Evolutionary conservation across 2,797 vertebrate genomes (phyloP).

Genomic region (Triplophysa yarkandensis): DNA sequence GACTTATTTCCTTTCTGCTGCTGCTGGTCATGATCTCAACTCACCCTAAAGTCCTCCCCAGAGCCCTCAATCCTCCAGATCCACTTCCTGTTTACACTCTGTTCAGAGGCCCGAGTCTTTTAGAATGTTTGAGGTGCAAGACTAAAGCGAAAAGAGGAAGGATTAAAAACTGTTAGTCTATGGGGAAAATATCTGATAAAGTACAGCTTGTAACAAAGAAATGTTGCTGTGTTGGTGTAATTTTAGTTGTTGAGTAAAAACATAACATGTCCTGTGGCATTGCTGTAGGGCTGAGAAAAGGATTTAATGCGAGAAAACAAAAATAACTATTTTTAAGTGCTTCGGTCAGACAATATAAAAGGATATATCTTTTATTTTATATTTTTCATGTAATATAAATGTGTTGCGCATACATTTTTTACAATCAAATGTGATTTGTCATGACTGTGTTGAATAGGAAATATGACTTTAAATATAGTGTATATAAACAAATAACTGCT

Average conservation of each 20-base stretch:
- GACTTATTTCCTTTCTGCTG: conserved; percentile 34
- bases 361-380: too few species aligned
- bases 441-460: too few species aligned
- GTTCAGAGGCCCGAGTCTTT: conserved; percentile 60
- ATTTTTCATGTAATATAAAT: too few species aligned
- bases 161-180: not conserved
- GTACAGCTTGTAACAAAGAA: not conserved
- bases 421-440: too few species aligned
- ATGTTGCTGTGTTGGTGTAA: conserved; percentile 11
- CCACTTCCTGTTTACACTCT: conserved; percentile 78
- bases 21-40: conserved; percentile 42
- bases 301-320: not conserved
- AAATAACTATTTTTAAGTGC: not conserved
- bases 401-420: too few species aligned
- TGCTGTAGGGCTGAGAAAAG: not conserved
- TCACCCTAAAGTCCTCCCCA: conserved; percentile 48
- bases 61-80: conserved; percentile 59
- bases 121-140: conserved; percentile 47
- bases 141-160: conserved; percentile 46
- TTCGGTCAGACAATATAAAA: not conserved
- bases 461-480: too few species aligned
- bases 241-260: conserved; percentile 8
- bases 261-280: not conserved
- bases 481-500: too few species aligned
- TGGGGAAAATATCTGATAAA: not conserved